phyloP scores from a whole-genome alignment of 2,888 invertebrate species.

The Rhagonycha lutea region DNA sequence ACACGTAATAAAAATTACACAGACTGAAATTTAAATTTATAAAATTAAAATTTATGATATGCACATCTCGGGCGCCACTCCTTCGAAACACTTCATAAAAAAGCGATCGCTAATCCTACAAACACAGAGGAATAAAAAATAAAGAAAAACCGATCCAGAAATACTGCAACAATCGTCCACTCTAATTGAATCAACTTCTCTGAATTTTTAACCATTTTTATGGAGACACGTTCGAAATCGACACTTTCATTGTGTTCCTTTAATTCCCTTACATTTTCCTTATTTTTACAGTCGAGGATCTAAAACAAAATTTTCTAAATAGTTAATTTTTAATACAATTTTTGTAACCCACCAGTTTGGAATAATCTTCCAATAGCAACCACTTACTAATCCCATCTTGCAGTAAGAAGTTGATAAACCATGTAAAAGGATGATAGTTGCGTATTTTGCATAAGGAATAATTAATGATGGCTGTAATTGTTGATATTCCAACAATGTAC shows the following conservation, averaged over 20 bases:
- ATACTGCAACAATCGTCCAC: background rate
- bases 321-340: background rate
- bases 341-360: background rate
- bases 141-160: slow-evolving; percentile 51
- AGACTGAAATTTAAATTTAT: background rate
- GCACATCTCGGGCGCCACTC: background rate
- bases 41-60: background rate
- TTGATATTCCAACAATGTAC: slow-evolving; percentile 11
- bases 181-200: slow-evolving; percentile 18
- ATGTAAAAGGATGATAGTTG: slow-evolving; percentile 3
- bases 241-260: slow-evolving; percentile 49
- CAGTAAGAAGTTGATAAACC: background rate
- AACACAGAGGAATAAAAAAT: slow-evolving; percentile 61
- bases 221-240: slow-evolving; percentile 49
- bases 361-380: slow-evolving; percentile 5
- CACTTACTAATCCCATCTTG: slow-evolving; percentile 3
- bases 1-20: background rate
- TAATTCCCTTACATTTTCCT: slow-evolving; percentile 51
- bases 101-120: slow-evolving; percentile 56
- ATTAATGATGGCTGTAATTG: background rate
- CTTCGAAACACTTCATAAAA: slow-evolving; percentile 37
- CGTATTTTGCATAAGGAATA: slow-evolving; percentile 5
- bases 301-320: background rate
- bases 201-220: slow-evolving; percentile 35
- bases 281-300: background rate